phyloP scores from a whole-genome alignment of 64 coral and sea anemone species.

The Actinia equina region DNA sequence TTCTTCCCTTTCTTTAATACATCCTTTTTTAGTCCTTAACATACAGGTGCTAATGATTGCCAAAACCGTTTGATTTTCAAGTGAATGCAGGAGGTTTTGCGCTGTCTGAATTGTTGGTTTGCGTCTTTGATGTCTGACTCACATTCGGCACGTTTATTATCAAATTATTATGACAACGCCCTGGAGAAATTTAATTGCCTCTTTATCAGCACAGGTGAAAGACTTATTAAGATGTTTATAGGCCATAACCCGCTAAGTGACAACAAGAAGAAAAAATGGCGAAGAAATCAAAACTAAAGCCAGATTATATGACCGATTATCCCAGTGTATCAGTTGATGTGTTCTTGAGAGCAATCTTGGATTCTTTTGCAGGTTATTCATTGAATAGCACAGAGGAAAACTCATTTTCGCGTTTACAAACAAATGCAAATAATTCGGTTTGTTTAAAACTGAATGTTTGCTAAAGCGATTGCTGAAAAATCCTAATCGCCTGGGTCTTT shows the following conservation, averaged over 20 bases:
- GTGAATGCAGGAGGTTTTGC: background rate
- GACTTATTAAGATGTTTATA: background rate
- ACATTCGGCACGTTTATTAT: background rate
- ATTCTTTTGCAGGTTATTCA: constrained; percentile 6
- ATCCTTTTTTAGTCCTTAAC: background rate
- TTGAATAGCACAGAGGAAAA: background rate
- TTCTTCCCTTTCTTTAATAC: background rate
- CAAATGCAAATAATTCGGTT: background rate
- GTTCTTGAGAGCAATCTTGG: background rate
- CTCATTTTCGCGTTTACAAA: background rate
- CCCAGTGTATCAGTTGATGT: background rate
- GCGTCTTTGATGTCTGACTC: background rate
- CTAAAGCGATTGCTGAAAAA: background rate
- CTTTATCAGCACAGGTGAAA: background rate
- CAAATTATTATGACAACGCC: background rate
- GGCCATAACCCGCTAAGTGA: background rate
- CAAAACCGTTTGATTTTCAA: background rate
- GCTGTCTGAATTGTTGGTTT: background rate
- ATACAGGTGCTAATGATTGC: background rate
- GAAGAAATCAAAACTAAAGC: background rate
- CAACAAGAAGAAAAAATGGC: background rate
- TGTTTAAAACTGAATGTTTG: constrained; percentile 1
- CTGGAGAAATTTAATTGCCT: background rate
- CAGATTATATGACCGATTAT: background rate
- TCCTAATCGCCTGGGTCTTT: background rate